Evolutionary conservation across 2,113 vertebrate genomes (phyloP), one percentile per base, ranked within the genome.

Genomic region (Colinus virginianus): DNA sequence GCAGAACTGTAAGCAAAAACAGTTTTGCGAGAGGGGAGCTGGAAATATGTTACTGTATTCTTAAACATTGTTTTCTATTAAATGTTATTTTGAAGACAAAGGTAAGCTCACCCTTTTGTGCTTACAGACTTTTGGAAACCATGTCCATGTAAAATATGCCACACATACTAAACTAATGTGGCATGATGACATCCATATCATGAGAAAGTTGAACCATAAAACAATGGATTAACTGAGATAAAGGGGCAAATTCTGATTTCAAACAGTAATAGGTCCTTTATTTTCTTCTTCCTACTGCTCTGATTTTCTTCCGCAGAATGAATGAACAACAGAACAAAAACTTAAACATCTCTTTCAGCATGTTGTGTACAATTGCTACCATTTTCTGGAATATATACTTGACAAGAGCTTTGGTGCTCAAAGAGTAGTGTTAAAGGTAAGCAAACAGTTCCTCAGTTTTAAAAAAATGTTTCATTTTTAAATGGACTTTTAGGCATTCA

Each of bases 311-410:
- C 28, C 9, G 6, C 68, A 80, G 55, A 91, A 83, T 67, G 67
- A 92, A 77, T 43, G 32, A 92, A 85, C 32, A 83, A 87, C 42
- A 42, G 45, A 88, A 85, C 42, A 72, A 61, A 62, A 84, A 59
- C 63, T 42, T 38, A 56, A 34, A 77, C 38, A 67, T 19, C 71
- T 82, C 70, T 77, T 70, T 79, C 62, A 89, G 22, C 1, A 0
- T 34, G 23, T 28, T 64, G 12, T 45, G 20, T 42, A 67, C 7
- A 69, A 59, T 38, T 46, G 46, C 12, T 78, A 80, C 77, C n/a
- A 23, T 26, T 36, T 85, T 87, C 75, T 78, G 69, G 87, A 94
- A 78, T 6, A 68, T 0, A 0, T 21, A 59, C 69, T 68, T 85
- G 51, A 36, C 43, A 80, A 67, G 46, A 78, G 22, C 59, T 90